Evolutionary conservation across 2,888 invertebrate species (phyloP).

Genomic region (Idaea dimidiata): DNA sequence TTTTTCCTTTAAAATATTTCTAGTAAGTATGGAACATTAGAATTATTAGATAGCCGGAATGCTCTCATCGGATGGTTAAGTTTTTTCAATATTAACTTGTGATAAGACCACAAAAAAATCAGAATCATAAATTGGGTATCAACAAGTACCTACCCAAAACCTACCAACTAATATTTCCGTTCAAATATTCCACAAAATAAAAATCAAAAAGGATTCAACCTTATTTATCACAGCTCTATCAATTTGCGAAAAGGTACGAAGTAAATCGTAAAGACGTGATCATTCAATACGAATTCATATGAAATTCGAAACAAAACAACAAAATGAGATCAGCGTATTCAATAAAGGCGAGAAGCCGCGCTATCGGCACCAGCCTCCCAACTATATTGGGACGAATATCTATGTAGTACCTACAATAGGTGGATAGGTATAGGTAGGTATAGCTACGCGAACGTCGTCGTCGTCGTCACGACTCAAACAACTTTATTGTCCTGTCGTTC

Average conservation of each 20-base stretch:
- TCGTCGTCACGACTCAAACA: constrained; percentile 51
- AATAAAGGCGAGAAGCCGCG: constrained; percentile 42
- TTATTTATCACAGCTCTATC: constrained; percentile 1
- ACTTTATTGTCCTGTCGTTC: constrained; percentile 77
- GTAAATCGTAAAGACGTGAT: constrained; percentile 14
- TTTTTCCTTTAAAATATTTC: no score
- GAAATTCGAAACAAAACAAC: constrained; percentile 41
- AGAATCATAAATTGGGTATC: background rate
- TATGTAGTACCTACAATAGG: constrained; percentile 10
- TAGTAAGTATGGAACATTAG: no score
- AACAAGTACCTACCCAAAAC: background rate
- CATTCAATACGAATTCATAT: constrained; percentile 26
- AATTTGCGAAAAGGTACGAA: constrained; percentile 6
- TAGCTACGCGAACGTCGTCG: constrained; percentile 36
- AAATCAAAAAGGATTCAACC: constrained; percentile 9
- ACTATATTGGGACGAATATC: constrained; percentile 30
- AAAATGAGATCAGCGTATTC: constrained; percentile 53
- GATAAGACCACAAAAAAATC: background rate
- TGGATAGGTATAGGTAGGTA: constrained; percentile 5
- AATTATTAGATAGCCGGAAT: no score
- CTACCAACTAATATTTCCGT: background rate
- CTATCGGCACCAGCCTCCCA: constrained; percentile 27
- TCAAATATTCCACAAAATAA: constrained; percentile 8
- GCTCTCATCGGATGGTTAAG: no score
- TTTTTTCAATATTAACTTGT: background rate